phyloP scores from a whole-genome alignment of 2,113 vertebrate genomes.

The Grantiella picta region DNA sequence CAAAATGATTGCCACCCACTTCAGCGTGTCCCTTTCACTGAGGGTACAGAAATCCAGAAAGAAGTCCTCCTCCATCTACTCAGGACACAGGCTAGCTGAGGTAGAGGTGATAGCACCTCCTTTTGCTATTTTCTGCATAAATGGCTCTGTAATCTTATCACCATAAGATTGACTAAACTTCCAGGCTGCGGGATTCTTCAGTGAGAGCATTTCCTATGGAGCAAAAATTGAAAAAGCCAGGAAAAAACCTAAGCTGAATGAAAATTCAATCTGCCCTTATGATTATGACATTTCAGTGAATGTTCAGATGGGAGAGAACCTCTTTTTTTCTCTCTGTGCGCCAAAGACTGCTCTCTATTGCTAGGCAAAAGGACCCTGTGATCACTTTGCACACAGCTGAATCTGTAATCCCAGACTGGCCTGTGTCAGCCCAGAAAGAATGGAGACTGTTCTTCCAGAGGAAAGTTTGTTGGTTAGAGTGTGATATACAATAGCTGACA shows the following conservation, averaged over 20 bases:
- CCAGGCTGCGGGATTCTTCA: neutral
- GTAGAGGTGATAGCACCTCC: neutral
- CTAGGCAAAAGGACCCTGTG: neutral
- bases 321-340: neutral
- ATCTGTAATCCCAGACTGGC: neutral
- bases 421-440: neutral
- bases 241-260: neutral
- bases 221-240: neutral
- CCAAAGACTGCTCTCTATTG: neutral
- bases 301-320: neutral
- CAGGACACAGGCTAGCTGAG: neutral
- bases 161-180: neutral
- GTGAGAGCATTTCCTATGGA: neutral
- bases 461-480: neutral
- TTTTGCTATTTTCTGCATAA: neutral
- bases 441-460: neutral
- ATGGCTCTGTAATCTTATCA: neutral
- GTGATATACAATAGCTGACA: neutral
- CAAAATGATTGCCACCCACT: neutral
- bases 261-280: neutral
- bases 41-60: neutral
- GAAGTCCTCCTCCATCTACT: neutral
- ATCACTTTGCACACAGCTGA: neutral
- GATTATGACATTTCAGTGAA: neutral
- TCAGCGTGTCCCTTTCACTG: neutral